Conservation (phyloP, 2,113 vertebrate species). For the Dermatemys mawii region DNA sequence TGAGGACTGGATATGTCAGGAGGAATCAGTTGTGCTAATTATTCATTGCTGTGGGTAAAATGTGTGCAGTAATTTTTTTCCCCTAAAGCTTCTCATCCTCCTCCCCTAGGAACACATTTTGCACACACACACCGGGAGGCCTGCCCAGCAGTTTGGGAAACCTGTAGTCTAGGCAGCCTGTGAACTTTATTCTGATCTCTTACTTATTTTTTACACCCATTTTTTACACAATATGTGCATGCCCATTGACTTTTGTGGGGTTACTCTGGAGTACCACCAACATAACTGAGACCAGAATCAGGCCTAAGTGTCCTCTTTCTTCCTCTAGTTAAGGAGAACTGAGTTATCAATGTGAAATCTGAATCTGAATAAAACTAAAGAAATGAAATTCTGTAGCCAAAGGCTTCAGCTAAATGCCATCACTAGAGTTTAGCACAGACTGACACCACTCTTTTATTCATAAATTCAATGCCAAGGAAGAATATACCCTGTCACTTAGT, state of each 20-base stretch:
- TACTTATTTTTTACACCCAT: neutral
- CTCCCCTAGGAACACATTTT: accelerated
- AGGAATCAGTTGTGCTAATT: too few relatives aligned
- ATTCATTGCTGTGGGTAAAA: too few relatives aligned
- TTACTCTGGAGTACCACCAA: conserved; percentile 6
- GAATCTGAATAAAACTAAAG: conserved; percentile 62
- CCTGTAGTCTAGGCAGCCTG: neutral
- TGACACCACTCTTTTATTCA: conserved; percentile 33
- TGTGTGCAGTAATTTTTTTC: too few relatives aligned
- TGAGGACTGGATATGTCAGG: too few relatives aligned
- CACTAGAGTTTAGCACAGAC: neutral
- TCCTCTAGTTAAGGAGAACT: conserved; percentile 41
- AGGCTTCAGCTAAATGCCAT: neutral
- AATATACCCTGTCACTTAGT: conserved; percentile 15
- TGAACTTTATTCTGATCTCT: neutral
- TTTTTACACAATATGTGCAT: neutral
- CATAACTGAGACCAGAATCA: conserved; percentile 17
- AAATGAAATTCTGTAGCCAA: conserved; percentile 62
- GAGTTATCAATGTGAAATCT: conserved; percentile 61
- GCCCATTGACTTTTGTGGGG: neutral
- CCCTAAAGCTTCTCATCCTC: too few relatives aligned
- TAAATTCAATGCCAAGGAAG: conserved; percentile 36
- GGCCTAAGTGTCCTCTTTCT: conserved; percentile 34
- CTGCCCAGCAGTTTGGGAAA: too few relatives aligned
- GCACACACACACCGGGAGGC: too few relatives aligned